These are phyloP conservation scores for Theristicus caerulescens DNA, from an alignment of 2,113 vertebrate species.

Conservation along the genomic window DNA sequence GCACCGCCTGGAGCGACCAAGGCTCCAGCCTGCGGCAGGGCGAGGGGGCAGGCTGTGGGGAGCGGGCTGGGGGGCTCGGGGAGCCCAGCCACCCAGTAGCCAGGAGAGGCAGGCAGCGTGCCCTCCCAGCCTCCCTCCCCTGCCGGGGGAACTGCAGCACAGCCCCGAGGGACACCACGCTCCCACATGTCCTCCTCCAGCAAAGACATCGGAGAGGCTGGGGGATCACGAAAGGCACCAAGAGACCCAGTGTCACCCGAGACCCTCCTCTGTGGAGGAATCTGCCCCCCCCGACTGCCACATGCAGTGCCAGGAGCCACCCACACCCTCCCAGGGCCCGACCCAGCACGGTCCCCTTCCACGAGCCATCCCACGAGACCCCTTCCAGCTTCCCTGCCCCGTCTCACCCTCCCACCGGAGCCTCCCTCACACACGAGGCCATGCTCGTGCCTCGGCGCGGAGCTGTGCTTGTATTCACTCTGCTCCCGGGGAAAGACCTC, in stretches of 20 bases:
- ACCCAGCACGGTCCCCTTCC: rapidly evolving
- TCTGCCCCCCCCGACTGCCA: rapidly evolving
- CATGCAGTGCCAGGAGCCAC: not conserved
- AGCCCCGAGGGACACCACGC: rapidly evolving
- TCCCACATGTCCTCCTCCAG: not conserved
- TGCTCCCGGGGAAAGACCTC: not conserved
- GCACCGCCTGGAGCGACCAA: not conserved
- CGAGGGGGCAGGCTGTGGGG: not conserved
- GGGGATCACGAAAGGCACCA: not conserved
- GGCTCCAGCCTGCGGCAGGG: not conserved
- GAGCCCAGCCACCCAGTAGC: too few species aligned
- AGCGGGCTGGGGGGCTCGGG: not conserved
- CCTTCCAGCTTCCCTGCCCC: not conserved
- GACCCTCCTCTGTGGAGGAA: not conserved
- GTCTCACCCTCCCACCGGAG: not conserved
- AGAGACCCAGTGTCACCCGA: not conserved
- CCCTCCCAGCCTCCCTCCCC: not conserved
- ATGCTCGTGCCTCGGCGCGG: not conserved
- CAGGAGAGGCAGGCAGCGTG: not conserved
- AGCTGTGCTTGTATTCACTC: not conserved
- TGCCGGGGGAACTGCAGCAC: rapidly evolving
- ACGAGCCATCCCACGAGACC: not conserved
- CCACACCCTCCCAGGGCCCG: not conserved
- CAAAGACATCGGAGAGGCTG: not conserved
- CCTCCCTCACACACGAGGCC: not conserved